Percentiles rank a stretch among this genome's conserved stretches.
Evolutionary conservation across 2,797 vertebrate species (phyloP).

Genomic region (Okamejei kenojei): DNA sequence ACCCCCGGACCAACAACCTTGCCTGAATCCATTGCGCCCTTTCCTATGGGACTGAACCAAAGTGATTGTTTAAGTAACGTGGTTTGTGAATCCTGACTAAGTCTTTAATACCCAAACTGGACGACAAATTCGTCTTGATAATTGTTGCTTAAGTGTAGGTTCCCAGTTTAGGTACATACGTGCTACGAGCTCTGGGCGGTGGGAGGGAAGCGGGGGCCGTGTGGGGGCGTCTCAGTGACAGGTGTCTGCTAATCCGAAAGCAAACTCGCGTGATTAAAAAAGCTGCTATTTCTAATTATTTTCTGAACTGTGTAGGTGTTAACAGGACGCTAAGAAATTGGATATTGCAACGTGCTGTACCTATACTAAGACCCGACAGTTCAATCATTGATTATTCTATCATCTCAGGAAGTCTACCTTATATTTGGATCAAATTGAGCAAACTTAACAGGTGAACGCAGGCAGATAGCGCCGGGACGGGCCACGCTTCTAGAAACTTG

Average conservation of each 20-base stretch:
- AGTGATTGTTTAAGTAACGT: background rate
- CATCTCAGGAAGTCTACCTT: background rate
- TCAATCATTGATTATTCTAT: too few species aligned
- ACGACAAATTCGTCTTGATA: background rate
- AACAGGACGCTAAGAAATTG: background rate
- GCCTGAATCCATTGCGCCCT: background rate
- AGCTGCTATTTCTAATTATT: conserved; percentile 14
- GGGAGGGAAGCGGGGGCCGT: background rate
- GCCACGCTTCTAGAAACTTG: too few species aligned
- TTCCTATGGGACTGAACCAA: background rate
- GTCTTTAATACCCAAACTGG: background rate
- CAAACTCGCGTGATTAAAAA: conserved; percentile 11
- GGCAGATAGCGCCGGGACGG: background rate
- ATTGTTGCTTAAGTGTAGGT: background rate
- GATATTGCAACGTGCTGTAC: background rate
- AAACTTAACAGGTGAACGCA: background rate
- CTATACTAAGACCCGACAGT: background rate
- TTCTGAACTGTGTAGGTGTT: background rate
- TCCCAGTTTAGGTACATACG: background rate
- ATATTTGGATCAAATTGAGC: background rate
- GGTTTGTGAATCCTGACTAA: background rate
- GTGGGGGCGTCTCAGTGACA: background rate
- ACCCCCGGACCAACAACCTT: background rate
- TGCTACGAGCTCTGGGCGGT: background rate
- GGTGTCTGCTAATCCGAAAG: background rate